Percentiles rank a stretch among this genome's conserved stretches.
These are phyloP conservation scores for Drosophila albomicans DNA, from an alignment of 1,140 invertebrate species.

Conservation along the genomic window DNA sequence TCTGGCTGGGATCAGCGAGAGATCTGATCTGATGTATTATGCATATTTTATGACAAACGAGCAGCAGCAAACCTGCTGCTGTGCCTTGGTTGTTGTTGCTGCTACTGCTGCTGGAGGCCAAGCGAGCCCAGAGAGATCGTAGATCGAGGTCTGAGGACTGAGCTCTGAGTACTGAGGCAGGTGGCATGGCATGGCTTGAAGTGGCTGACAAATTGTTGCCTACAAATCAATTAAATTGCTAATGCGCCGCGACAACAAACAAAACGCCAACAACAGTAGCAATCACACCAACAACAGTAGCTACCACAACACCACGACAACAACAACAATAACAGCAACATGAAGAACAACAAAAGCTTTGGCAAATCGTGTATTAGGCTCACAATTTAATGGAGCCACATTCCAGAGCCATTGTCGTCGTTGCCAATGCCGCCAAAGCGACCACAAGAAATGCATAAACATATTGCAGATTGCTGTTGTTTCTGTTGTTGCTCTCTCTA, in stretches of 20 bases:
- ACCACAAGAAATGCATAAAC: constrained; percentile 76
- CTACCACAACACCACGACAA: constrained; percentile 1
- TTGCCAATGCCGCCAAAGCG: constrained; percentile 61
- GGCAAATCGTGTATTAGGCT: constrained; percentile 66
- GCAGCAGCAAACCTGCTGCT: constrained; percentile 8
- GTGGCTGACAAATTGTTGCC: constrained; percentile 80
- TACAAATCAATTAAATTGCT: constrained; percentile 83
- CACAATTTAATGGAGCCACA: constrained; percentile 79
- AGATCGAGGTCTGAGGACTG: not conserved
- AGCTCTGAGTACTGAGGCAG: constrained; percentile 4
- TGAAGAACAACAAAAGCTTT: constrained; percentile 20
- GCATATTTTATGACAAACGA: constrained; percentile 31
- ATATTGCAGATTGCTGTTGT: constrained; percentile 62
- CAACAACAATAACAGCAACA: constrained; percentile 18
- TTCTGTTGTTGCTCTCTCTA: constrained; percentile 8
- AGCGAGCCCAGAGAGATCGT: constrained; percentile 15
- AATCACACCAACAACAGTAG: constrained; percentile 29
- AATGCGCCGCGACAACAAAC: constrained; percentile 78
- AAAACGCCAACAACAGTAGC: constrained; percentile 59
- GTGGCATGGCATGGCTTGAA: not conserved
- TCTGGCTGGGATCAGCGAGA: constrained; percentile 8
- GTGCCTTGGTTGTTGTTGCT: not conserved
- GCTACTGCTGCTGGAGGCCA: constrained; percentile 58
- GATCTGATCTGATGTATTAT: constrained; percentile 20
- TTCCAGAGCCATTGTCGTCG: constrained; percentile 71